Percentiles rank a stretch among this genome's conserved stretches.
Conservation (phyloP, 1,140 invertebrate species). For the Nomia melanderi region DNA sequence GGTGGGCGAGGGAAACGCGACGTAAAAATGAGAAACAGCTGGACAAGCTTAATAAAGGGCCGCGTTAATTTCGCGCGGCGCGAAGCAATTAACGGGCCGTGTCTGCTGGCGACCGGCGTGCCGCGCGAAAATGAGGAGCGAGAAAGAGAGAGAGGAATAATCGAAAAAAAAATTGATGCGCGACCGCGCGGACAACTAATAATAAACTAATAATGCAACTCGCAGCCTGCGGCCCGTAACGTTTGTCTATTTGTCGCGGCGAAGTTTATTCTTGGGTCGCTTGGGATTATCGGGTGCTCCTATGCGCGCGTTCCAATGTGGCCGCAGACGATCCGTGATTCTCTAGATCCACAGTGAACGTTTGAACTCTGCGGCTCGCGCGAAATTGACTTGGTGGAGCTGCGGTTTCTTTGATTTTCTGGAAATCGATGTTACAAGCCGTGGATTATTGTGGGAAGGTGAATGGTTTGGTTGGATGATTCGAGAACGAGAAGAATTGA, state of each 20-base stretch:
- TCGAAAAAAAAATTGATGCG: conserved; percentile 1
- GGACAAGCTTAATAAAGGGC: conserved; percentile 4
- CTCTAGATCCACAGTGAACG: too few relatives aligned
- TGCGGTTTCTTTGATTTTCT: too few relatives aligned
- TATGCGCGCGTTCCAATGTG: background rate
- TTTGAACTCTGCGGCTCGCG: too few relatives aligned
- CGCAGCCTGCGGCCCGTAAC: background rate
- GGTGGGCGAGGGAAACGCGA: background rate
- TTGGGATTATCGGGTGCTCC: conserved; percentile 4
- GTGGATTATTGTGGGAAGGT: too few relatives aligned
- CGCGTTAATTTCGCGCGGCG: conserved; percentile 23
- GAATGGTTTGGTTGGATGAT: too few relatives aligned
- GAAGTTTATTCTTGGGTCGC: conserved; percentile 18
- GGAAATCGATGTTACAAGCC: too few relatives aligned
- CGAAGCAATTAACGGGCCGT: conserved; percentile 34
- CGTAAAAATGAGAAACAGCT: background rate
- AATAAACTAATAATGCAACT: conserved; percentile 49
- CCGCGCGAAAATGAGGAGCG: background rate
- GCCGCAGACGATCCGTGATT: background rate
- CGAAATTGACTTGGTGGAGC: too few relatives aligned
- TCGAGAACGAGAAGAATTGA: too few relatives aligned
- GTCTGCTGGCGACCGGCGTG: conserved; percentile 12
- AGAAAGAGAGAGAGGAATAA: too few relatives aligned
- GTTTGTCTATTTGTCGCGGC: background rate
- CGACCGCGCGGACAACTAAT: conserved; percentile 31